Base-by-base conservation (phyloP, 1,140 invertebrate genomes). In the Drosophila chauvacae region DNA sequence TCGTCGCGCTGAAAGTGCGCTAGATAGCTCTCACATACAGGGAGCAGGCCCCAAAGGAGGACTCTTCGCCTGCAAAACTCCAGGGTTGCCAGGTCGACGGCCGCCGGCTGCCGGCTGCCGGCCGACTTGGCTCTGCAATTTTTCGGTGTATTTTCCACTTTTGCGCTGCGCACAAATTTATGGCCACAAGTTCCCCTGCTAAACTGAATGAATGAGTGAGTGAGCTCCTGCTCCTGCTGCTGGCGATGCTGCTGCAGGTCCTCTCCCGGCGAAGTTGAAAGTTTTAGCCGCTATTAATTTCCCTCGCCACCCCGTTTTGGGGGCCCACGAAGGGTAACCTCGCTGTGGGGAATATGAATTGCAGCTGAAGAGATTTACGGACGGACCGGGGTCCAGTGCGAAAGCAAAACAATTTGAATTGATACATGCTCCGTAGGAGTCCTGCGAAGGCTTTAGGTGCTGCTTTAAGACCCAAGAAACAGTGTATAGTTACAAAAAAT, bases 1-100 rank as follows among this genome's bases (percentile, higher is more conserved):
- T 91, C 84, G 91, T 81, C 73, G 82, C 85, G 77, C 86, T 90
- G 85, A 83, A 91, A 85, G 87, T 85, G 83, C 83, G 79, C 85
- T 85, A 90, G 85, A 90, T 81, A 84, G 69, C 51, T 35, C 37
- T 33, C 73, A 30, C 44, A 57, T 50, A 63, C 59, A 53, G 42
- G 39, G 28, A 33, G 62, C 44, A 71, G 70, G 66, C 68, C 37
- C 59, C 58, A 41, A 69, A 59, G 77, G 53, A 63, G 76, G 65
- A 44, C 41, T 42, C 53, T 57, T 47, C 42, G 26, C 18, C 41
- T 41, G 35, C 26, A 45, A 68, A 68, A 45, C 50, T n/a, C 35
- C 23, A 50, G 35, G 48, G 20, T 6, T 33, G 35, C 33, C 35
- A 33, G 35, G 37, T 70, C 51, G 69, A 23, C 53, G 69, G 26